Evolutionary conservation across 2,888 invertebrate genomes (phyloP), one percentile per base, ranked within the genome.

Genomic region (Ochlodes sylvanus): DNA sequence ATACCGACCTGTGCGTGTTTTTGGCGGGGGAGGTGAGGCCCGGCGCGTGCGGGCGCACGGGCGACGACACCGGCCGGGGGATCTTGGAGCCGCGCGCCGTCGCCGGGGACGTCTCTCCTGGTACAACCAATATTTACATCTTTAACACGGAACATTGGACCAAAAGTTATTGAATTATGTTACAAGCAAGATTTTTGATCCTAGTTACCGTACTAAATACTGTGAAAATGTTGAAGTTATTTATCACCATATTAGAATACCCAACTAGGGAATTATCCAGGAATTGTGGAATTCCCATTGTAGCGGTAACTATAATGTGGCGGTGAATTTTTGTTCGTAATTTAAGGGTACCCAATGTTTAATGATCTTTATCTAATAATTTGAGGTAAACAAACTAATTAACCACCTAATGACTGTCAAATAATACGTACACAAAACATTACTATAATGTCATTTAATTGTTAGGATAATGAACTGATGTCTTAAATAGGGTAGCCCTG

Each of bases 11-110:
- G 75, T 87, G 90, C n/a, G 88, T 80, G 76, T 88, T 91, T 71
- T 93, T 93, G 69, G 89, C 89, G 0, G 93, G 90, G 5, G 90
- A 90, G 19, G 87, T 86, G 41, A 90, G 72, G 10, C 83, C 71
- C 21, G 92, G 92, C 63, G 92, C 91, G 47, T 88, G 88, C 15
- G 95, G 95, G 75, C 95, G 94, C 4, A 96, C 94, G 17, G 97
- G 97, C 27, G 96, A 96, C 0, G 96, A 95, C 72, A 97, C 95
- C 0, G 95, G 95, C 69, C 97, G 91, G 2, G 97, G 97, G 76
- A 97, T 97, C 79, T 95, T 96, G 0, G 96, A 97, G 70, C 96
- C 95, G 12, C 92, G 87, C 19, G 92, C 77, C n/a, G 90, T 77
- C 7, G 94, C 90, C 54, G 89, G 92, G 7, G 92, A 93, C 19